A percentile compares a stretch with the other conserved stretches of the same genome.
Evolutionary conservation across 2,888 invertebrate species (phyloP).

Genomic region (Petrolisthes manimaculis): DNA sequence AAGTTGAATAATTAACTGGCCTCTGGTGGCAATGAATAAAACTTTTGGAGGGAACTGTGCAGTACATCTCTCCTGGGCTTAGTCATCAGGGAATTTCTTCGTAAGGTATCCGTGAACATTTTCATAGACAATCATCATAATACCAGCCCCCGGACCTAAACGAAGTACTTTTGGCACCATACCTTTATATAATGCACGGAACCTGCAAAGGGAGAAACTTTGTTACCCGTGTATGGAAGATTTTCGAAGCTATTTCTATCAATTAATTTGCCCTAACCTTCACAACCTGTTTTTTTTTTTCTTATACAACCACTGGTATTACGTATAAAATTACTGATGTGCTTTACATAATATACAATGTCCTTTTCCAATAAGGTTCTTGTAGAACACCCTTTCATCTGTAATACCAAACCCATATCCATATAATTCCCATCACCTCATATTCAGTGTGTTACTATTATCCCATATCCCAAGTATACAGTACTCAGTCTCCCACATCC

Average conservation of each 20-base stretch:
- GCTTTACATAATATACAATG: too few relatives aligned
- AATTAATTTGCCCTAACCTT: not conserved
- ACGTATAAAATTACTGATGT: too few relatives aligned
- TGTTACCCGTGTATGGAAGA: not conserved
- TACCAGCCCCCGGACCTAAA: constrained; percentile 93
- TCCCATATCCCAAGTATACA: too few relatives aligned
- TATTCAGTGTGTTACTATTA: too few relatives aligned
- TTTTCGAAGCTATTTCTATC: not conserved
- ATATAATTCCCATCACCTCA: too few relatives aligned
- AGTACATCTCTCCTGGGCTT: not conserved
- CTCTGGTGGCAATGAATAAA: not conserved
- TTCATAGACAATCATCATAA: constrained; percentile 94
- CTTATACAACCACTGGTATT: too few relatives aligned
- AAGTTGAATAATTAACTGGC: not conserved
- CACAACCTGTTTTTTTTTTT: too few relatives aligned
- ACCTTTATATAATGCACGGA: constrained; percentile 90
- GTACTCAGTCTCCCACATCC: too few relatives aligned
- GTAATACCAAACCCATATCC: too few relatives aligned
- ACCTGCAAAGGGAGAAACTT: constrained; percentile 76
- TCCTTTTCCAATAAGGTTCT: too few relatives aligned
- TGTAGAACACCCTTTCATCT: too few relatives aligned
- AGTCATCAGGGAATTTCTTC: constrained; percentile 69
- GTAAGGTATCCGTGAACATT: constrained; percentile 83
- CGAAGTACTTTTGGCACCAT: constrained; percentile 90
- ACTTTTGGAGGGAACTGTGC: not conserved